Evolutionary conservation across 35 echinoderm and acorn worm species (phyloP).

Genomic region (Apostichopus californicus): DNA sequence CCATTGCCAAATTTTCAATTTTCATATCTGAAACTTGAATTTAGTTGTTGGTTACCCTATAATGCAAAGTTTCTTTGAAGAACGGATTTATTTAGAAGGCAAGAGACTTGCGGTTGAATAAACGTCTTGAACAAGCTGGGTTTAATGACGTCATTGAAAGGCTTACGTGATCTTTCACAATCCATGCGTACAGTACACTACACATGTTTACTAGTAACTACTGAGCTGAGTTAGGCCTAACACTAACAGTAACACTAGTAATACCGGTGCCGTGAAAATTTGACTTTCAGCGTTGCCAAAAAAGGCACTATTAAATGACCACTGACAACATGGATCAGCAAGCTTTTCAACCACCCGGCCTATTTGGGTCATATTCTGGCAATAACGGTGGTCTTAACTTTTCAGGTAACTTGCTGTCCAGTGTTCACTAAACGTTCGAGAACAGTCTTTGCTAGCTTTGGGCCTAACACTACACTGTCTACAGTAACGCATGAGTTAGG

Average conservation of each 20-base stretch:
- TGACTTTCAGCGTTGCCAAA: too few species aligned
- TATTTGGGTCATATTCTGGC: constrained; percentile 19
- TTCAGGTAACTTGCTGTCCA: background rate
- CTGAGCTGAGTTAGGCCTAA: background rate
- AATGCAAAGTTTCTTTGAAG: too few species aligned
- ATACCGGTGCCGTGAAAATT: background rate
- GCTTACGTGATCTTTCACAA: background rate
- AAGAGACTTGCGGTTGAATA: too few species aligned
- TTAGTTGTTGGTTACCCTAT: too few species aligned
- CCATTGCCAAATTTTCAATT: too few species aligned
- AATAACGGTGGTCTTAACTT: background rate
- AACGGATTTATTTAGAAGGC: too few species aligned
- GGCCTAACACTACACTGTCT: background rate
- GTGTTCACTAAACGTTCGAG: background rate
- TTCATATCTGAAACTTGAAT: too few species aligned
- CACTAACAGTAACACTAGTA: background rate
- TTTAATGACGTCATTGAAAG: background rate
- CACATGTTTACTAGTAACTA: background rate
- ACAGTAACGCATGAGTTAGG: background rate
- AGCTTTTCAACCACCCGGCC: background rate
- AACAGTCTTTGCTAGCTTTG: background rate
- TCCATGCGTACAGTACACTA: background rate
- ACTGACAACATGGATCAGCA: constrained; percentile 37
- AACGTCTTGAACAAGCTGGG: too few species aligned
- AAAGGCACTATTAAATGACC: background rate